Conservation (phyloP, 2,888 invertebrate genomes). For the Hipparchia semele region DNA sequence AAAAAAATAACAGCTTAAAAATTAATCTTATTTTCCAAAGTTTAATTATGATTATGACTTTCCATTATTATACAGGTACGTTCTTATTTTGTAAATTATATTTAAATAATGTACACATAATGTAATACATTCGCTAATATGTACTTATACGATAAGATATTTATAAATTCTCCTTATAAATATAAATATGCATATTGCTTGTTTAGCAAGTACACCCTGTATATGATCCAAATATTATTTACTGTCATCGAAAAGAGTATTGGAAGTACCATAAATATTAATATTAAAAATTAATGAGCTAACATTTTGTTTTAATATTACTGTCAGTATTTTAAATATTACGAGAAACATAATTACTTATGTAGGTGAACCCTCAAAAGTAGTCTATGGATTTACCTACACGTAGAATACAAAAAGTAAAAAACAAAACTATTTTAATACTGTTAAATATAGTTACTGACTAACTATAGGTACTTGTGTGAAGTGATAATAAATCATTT, state of each 20-base stretch:
- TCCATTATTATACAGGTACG: slow-evolving; percentile 10
- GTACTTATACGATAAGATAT: slow-evolving; percentile 8
- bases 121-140: slow-evolving; percentile 16
- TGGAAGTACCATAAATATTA: background rate
- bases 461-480: background rate
- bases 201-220: slow-evolving; percentile 34
- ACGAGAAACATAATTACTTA: too few relatives aligned
- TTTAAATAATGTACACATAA: background rate
- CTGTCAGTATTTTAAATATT: background rate
- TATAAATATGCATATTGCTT: slow-evolving; percentile 29
- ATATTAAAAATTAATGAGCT: background rate
- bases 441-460: background rate
- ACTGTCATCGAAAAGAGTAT: background rate
- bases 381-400: background rate
- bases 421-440: too few relatives aligned
- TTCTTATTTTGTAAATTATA: slow-evolving; percentile 2
- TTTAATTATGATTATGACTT: background rate
- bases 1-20: background rate
- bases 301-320: background rate
- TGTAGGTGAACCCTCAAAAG: background rate
- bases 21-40: background rate
- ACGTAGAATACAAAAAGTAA: too few relatives aligned
- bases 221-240: slow-evolving; percentile 34
- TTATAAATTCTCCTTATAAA: background rate
- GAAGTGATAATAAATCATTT: background rate